A percentile compares a stretch with the other conserved stretches of the same genome.
Conservation (phyloP, 2,888 invertebrate genomes). For the Catocala sponsa region DNA sequence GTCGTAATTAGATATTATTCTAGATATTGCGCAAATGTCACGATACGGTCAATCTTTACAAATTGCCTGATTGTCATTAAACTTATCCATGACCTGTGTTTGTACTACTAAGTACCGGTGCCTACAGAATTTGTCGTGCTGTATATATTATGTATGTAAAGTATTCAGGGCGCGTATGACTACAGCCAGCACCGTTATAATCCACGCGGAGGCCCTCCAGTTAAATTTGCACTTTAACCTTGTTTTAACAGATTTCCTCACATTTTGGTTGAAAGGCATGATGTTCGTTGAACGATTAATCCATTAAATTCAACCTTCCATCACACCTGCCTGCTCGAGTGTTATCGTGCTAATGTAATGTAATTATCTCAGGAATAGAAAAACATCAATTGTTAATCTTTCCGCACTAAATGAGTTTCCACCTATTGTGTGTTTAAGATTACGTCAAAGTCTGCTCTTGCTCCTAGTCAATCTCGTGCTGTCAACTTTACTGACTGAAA, state of each 20-base stretch:
- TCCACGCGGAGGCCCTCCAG: constrained; percentile 25
- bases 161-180: constrained; percentile 56
- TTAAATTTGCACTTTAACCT: constrained; percentile 41
- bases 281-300: constrained; percentile 34
- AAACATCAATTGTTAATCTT: constrained; percentile 38
- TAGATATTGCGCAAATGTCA: constrained; percentile 3
- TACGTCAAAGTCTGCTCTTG: not conserved
- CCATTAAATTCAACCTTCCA: constrained; percentile 27
- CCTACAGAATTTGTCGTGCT: constrained; percentile 44
- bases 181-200: constrained; percentile 22
- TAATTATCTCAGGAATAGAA: constrained; percentile 17
- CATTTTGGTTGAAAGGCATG: constrained; percentile 29
- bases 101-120: constrained; percentile 8
- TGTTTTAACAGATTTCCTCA: constrained; percentile 36
- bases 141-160: constrained; percentile 28
- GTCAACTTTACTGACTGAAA: not conserved
- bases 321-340: constrained; percentile 13
- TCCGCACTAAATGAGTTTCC: constrained; percentile 35
- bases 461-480: not conserved
- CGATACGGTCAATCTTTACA: constrained; percentile 19
- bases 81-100: constrained; percentile 46
- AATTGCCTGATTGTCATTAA: constrained; percentile 35
- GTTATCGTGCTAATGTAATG: constrained; percentile 30
- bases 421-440: constrained; percentile 12
- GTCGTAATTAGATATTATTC: not conserved